phyloP scores from a whole-genome alignment of 2,888 invertebrate species.

The Machimus atricapillus region DNA sequence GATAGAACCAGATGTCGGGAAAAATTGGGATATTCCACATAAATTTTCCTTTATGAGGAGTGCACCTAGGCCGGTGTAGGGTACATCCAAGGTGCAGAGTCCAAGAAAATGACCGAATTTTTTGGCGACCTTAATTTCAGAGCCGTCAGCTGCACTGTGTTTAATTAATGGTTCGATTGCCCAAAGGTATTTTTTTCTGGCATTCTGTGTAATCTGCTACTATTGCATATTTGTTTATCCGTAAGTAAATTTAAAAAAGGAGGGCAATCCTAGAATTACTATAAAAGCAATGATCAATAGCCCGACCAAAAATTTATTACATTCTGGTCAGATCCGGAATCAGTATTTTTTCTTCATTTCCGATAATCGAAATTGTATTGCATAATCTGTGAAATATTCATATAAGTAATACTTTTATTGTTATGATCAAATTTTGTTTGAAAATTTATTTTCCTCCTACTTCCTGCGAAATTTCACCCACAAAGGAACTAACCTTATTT shows the following conservation, averaged over 20 bases:
- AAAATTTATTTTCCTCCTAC: too few species aligned
- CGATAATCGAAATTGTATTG: too few species aligned
- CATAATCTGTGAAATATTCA: too few species aligned
- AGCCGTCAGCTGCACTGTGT: background rate
- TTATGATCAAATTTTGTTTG: too few species aligned
- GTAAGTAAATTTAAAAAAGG: background rate
- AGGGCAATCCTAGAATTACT: background rate
- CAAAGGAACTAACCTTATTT: too few species aligned
- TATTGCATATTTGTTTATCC: background rate
- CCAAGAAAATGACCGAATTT: background rate
- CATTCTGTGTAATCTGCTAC: background rate
- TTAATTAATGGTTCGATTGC: background rate
- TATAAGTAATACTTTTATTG: too few species aligned
- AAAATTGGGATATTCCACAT: background rate
- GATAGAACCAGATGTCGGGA: background rate
- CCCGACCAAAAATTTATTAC: too few species aligned
- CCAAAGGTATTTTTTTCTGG: background rate
- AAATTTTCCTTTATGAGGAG: background rate
- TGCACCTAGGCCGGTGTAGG: background rate
- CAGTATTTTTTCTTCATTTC: too few species aligned
- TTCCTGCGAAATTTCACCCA: too few species aligned
- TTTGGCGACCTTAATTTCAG: background rate
- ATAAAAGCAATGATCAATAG: background rate
- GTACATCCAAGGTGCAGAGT: background rate
- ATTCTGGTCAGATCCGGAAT: too few species aligned